A percentile compares a stretch with the other conserved stretches of the same genome.
These are phyloP conservation scores for Triplophysa dalaica DNA, from an alignment of 2,113 vertebrate species.

Conservation along the genomic window DNA sequence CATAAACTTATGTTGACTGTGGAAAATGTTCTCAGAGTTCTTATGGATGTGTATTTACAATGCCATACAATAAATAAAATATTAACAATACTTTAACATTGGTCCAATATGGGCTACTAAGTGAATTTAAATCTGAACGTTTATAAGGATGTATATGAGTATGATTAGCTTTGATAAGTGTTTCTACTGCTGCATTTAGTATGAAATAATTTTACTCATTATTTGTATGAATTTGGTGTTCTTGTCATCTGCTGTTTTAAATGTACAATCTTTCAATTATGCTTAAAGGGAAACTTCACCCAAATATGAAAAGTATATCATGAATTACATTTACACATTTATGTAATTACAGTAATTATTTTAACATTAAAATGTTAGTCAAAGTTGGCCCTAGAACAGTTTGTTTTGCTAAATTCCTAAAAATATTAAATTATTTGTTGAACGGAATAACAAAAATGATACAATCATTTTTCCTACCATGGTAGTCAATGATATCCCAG, in stretches of 20 bases:
- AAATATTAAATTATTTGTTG: too few species aligned
- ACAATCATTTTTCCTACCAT: too few species aligned
- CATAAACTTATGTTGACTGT: not conserved
- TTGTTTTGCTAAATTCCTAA: too few species aligned
- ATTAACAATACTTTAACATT: not conserved
- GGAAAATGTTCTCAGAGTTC: not conserved
- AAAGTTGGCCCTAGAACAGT: too few species aligned
- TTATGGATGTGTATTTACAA: not conserved
- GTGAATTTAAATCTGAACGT: not conserved
- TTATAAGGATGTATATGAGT: not conserved
- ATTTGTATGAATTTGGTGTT: not conserved
- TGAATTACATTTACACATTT: too few species aligned
- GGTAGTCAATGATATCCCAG: too few species aligned
- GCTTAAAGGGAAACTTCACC: not conserved
- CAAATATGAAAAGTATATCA: too few species aligned
- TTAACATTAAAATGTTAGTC: too few species aligned
- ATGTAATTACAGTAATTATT: too few species aligned
- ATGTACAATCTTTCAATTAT: not conserved
- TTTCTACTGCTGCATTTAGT: not conserved
- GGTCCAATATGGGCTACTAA: not conserved
- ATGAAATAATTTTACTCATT: not conserved
- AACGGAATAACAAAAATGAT: too few species aligned
- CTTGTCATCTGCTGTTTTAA: not conserved
- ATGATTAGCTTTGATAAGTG: conserved; percentile 19
- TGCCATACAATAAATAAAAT: not conserved